Conservation (phyloP, 2,797 vertebrate genomes). For the Sciurus vulgaris region DNA sequence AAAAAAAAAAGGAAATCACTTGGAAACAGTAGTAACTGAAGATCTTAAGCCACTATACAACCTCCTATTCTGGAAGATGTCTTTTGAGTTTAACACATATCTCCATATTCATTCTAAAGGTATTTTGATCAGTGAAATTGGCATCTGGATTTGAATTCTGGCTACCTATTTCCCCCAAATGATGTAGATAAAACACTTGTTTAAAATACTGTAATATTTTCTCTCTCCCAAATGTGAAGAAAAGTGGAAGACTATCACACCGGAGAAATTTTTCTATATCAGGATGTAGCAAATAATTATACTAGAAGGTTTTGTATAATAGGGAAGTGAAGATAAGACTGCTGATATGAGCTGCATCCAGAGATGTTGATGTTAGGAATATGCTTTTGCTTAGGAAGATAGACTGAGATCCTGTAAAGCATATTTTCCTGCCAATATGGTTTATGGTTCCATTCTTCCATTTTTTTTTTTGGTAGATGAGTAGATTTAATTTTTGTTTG, state of each 20-base stretch:
- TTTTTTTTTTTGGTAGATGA: conserved; percentile 44
- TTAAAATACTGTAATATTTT: conserved; percentile 45
- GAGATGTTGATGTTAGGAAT: neutral
- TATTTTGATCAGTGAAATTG: conserved; percentile 44
- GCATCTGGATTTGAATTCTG: conserved; percentile 35
- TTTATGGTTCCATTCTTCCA: neutral
- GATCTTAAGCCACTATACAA: neutral
- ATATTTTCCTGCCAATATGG: neutral
- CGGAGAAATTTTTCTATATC: conserved; percentile 31
- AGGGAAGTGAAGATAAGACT: conserved; percentile 24
- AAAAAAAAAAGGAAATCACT: neutral
- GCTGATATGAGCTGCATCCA: neutral
- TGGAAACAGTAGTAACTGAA: neutral
- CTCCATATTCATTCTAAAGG: neutral
- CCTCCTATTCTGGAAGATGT: neutral
- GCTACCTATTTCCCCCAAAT: neutral
- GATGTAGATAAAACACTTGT: conserved; percentile 33
- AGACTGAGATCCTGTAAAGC: conserved; percentile 11
- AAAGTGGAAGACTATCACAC: neutral
- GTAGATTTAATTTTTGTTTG: conserved; percentile 61
- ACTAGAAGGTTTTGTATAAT: conserved; percentile 1
- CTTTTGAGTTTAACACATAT: neutral
- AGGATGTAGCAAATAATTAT: neutral
- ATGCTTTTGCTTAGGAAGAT: neutral
- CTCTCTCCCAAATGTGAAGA: conserved; percentile 44